A percentile compares a stretch with the other conserved stretches of the same genome.
These are phyloP conservation scores for Vulpes lagopus DNA, from an alignment of 2,113 vertebrate species.

Conservation along the genomic window DNA sequence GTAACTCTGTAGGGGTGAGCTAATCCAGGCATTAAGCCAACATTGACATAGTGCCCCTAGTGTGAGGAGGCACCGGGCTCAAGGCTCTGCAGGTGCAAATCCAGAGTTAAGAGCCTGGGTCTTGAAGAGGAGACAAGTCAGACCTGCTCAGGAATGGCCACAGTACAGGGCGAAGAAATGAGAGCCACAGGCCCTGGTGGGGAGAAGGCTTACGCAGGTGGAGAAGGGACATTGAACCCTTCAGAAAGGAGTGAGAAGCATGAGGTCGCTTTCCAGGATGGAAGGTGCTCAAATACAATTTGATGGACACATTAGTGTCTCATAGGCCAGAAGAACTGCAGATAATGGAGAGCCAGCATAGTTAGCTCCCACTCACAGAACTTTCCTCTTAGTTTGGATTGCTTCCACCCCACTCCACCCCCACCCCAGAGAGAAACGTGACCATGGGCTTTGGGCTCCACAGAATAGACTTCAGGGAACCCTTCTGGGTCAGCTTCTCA, in stretches of 20 bases:
- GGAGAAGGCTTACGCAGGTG: neutral
- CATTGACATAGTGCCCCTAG: neutral
- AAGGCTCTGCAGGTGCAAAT: neutral
- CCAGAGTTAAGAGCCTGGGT: neutral
- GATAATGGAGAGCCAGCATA: neutral
- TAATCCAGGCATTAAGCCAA: rapidly evolving
- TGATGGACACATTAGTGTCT: neutral
- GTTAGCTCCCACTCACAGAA: neutral
- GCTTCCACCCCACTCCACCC: neutral
- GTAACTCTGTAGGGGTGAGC: neutral
- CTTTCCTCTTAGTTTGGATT: neutral
- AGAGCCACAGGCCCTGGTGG: neutral
- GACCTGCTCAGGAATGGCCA: neutral
- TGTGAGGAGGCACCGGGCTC: too few relatives aligned
- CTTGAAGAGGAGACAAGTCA: neutral
- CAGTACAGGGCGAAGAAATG: neutral
- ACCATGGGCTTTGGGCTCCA: neutral
- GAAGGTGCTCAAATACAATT: neutral
- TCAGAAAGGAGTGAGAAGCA: neutral
- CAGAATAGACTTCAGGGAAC: neutral
- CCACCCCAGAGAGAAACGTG: neutral
- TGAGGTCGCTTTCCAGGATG: neutral
- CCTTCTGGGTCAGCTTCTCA: neutral
- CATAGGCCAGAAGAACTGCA: neutral
- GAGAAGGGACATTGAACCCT: neutral